Evolutionary conservation across 2,797 vertebrate species (phyloP).

Genomic region (Picus viridis): DNA sequence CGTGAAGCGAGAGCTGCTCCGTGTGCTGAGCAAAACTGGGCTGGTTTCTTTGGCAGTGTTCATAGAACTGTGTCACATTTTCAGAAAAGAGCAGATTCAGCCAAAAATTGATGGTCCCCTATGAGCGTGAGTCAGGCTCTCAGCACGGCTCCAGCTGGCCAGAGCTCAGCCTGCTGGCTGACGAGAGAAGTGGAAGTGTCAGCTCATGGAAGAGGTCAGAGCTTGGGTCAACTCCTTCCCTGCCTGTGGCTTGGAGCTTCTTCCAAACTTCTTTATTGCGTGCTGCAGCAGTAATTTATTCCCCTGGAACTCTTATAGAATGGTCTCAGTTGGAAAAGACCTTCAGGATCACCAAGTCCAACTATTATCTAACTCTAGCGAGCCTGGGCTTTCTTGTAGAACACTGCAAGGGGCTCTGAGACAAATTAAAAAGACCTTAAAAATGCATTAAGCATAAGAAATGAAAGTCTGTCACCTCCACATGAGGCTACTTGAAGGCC

Average conservation of each 20-base stretch:
- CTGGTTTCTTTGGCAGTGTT: background rate
- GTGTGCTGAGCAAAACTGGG: background rate
- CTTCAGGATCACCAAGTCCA: no score
- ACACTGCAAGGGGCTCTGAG: background rate
- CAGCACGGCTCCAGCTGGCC: background rate
- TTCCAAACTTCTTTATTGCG: background rate
- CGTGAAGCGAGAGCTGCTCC: background rate
- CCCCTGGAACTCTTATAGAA: background rate
- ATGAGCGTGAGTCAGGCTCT: background rate
- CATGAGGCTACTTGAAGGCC: rapidly evolving
- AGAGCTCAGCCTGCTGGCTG: rapidly evolving
- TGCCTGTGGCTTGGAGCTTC: background rate
- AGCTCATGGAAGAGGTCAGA: background rate
- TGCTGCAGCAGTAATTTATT: background rate
- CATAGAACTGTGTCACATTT: background rate
- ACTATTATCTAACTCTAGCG: no score
- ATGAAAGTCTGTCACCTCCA: background rate
- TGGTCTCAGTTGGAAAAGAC: no score
- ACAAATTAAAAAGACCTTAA: background rate
- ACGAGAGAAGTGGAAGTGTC: background rate
- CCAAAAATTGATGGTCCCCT: background rate
- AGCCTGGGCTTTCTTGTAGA: background rate
- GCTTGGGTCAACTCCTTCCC: background rate
- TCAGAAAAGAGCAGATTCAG: background rate
- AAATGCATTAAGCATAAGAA: background rate